These are phyloP conservation scores for Drosophila asahinai DNA, from an alignment of 1,140 invertebrate genomes.

Conservation along the genomic window DNA sequence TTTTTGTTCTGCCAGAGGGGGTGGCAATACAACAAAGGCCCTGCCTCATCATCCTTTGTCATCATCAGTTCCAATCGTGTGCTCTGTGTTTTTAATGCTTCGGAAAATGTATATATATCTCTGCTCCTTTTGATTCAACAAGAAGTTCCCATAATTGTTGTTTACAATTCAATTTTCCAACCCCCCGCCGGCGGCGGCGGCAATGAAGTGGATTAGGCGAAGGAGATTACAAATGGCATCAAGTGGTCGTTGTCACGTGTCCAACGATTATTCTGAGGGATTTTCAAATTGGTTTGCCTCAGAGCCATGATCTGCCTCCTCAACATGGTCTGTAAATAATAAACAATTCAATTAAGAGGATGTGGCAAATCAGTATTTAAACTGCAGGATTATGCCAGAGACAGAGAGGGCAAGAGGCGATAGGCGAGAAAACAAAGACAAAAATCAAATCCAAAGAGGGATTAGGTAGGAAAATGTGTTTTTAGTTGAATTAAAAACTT, in stretches of 20 bases:
- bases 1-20: neutral
- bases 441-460: neutral
- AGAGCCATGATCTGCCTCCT: neutral
- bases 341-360: constrained; percentile 39
- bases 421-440: neutral
- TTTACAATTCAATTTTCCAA: constrained; percentile 67
- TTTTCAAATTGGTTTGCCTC: constrained; percentile 50
- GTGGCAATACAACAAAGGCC: neutral
- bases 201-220: constrained; percentile 40
- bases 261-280: constrained; percentile 33
- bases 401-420: neutral
- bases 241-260: constrained; percentile 53
- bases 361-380: constrained; percentile 1
- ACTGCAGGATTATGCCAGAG: neutral
- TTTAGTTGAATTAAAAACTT: too few relatives aligned
- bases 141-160: constrained; percentile 66
- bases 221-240: constrained; percentile 45
- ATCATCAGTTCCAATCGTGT: constrained; percentile 1
- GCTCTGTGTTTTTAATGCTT: neutral
- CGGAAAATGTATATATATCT: neutral
- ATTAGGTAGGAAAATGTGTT: neutral
- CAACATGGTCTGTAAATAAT: constrained; percentile 16
- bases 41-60: constrained; percentile 6
- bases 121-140: constrained; percentile 1
- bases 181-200: neutral